A percentile compares a stretch with the other conserved stretches of the same genome.
Evolutionary conservation across 2,113 vertebrate genomes (phyloP).

Genomic region (Desmodus rotundus): DNA sequence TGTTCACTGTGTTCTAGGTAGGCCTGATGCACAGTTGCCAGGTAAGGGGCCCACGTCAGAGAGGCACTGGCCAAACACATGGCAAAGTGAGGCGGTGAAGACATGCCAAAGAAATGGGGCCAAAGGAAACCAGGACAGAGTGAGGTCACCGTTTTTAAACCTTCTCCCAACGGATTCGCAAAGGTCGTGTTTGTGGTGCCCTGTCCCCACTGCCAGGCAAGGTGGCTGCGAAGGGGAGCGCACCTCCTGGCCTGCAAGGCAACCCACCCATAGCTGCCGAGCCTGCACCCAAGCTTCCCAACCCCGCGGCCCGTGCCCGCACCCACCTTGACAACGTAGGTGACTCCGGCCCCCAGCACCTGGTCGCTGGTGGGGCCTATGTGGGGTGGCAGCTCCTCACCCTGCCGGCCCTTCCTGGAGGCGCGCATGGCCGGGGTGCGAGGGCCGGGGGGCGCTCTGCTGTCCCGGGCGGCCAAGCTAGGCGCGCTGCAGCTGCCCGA

Average conservation of each 20-base stretch:
- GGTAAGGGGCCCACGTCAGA: not conserved
- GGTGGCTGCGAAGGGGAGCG: conserved; percentile 34
- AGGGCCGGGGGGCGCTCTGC: conserved; percentile 62
- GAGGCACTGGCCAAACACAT: not conserved
- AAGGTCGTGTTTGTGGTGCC: not conserved
- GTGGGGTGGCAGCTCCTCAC: conserved; percentile 75
- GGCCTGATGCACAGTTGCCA: not conserved
- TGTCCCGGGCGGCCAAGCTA: conserved; percentile 85
- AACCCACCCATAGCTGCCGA: conserved; percentile 38
- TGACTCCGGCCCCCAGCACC: conserved; percentile 97
- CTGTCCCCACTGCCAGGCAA: conserved; percentile 42
- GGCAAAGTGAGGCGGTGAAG: not conserved
- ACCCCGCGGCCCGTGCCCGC: conserved; percentile 57
- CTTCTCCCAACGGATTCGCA: not conserved
- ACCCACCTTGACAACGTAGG: conserved; percentile 97
- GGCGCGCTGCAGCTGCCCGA: conserved; percentile 88
- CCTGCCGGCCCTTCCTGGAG: conserved; percentile 43
- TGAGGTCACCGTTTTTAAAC: not conserved
- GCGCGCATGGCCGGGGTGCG: conserved; percentile 76
- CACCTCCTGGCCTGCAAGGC: conserved; percentile 39
- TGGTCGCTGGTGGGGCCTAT: conserved; percentile 94
- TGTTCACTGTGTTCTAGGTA: not conserved
- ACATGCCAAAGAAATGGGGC: not conserved
- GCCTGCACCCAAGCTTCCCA: not conserved
- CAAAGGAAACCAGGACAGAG: not conserved